phyloP scores from a whole-genome alignment of 2,113 vertebrate species.

The Siniperca chuatsi region DNA sequence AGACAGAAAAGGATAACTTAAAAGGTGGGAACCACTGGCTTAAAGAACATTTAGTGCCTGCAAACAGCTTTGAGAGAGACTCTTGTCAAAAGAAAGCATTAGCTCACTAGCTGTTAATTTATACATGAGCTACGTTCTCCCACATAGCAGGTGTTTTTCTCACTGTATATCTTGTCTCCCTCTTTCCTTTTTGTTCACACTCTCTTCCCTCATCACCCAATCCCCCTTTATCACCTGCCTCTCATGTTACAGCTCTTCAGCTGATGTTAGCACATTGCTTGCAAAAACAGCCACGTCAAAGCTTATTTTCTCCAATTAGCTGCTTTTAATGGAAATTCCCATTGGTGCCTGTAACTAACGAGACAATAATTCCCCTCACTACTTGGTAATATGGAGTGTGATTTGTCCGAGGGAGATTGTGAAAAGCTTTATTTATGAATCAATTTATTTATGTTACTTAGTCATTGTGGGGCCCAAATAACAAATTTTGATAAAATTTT shows the following conservation, averaged over 20 bases:
- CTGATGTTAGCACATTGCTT: slow-evolving; percentile 27
- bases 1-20: not conserved
- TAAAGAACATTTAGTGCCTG: not conserved
- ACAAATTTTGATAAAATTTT: not conserved
- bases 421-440: not conserved
- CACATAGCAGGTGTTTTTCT: slow-evolving; percentile 47
- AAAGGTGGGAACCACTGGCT: not conserved
- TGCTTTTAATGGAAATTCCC: slow-evolving; percentile 29
- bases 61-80: slow-evolving; percentile 13
- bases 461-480: not conserved
- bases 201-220: slow-evolving; percentile 10
- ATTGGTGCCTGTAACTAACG: slow-evolving; percentile 15
- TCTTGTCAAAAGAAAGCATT: slow-evolving; percentile 14
- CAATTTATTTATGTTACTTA: not conserved
- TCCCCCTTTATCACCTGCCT: slow-evolving; percentile 12
- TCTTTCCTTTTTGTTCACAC: slow-evolving; percentile 23
- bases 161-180: not conserved
- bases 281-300: slow-evolving; percentile 24
- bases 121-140: slow-evolving; percentile 22
- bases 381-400: not conserved
- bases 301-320: slow-evolving; percentile 43
- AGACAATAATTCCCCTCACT: not conserved
- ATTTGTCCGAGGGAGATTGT: not conserved
- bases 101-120: slow-evolving; percentile 39
- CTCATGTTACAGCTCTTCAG: slow-evolving; percentile 32